Evolutionary conservation across 2,888 invertebrate genomes (phyloP).

Genomic region (Mimas tiliae): DNA sequence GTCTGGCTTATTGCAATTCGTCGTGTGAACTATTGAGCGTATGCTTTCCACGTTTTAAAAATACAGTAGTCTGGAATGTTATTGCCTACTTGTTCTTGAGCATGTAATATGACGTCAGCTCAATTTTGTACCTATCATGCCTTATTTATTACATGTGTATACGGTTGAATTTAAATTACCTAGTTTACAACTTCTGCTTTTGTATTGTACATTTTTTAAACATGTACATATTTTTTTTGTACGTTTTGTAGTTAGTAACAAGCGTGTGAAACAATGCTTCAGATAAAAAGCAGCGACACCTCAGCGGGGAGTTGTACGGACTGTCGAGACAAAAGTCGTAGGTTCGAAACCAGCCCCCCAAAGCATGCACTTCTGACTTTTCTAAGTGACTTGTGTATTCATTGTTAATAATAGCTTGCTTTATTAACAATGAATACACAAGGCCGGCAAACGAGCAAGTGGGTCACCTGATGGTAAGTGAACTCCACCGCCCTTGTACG

Average conservation of each 20-base stretch:
- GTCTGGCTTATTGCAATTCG: neutral
- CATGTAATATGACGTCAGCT: slow-evolving; percentile 17
- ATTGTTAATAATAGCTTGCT: no score
- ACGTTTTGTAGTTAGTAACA: neutral
- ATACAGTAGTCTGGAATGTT: neutral
- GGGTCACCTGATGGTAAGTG: no score
- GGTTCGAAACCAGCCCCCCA: no score
- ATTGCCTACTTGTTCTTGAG: neutral
- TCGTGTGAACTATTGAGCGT: neutral
- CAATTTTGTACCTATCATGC: slow-evolving; percentile 7
- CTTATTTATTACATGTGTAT: slow-evolving; percentile 15
- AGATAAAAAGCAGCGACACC: no score
- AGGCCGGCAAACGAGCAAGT: no score
- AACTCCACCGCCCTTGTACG: no score
- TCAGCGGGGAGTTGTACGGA: no score
- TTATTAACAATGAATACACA: no score
- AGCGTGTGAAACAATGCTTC: neutral
- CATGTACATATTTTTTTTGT: no score
- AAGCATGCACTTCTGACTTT: no score
- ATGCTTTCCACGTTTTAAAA: slow-evolving; percentile 1
- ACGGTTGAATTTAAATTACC: slow-evolving; percentile 8
- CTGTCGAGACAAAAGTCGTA: no score
- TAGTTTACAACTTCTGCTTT: neutral
- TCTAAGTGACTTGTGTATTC: no score
- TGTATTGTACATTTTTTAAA: neutral